A percentile compares a stretch with the other conserved stretches of the same genome.
phyloP scores from a whole-genome alignment of 2,797 vertebrate genomes.

The Enteromius trimaculatus region DNA sequence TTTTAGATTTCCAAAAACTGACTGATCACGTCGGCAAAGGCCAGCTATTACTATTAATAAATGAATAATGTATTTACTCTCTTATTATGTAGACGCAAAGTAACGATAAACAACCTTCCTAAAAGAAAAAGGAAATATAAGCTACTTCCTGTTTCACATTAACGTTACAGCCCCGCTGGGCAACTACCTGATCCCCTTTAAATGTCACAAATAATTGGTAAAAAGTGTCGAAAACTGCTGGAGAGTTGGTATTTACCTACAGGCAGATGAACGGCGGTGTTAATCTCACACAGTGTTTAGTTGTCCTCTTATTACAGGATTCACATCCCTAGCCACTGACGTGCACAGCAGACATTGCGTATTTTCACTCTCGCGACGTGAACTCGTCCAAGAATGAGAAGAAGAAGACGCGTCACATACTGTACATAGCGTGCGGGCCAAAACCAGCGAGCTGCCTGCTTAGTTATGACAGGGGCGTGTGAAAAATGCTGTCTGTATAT shows the following conservation, averaged over 20 bases:
- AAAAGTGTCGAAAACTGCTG: neutral
- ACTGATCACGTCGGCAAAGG: neutral
- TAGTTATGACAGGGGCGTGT: neutral
- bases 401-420: neutral
- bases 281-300: conserved; percentile 5
- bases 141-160: conserved; percentile 34
- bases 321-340: conserved; percentile 16
- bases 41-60: neutral
- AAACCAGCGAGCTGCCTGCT: neutral
- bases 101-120: neutral
- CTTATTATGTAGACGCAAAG: neutral
- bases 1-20: neutral
- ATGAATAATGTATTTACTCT: neutral
- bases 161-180: neutral
- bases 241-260: neutral
- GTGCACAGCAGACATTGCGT: neutral
- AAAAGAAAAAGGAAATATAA: neutral
- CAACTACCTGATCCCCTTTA: neutral
- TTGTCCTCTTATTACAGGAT: neutral
- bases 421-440: neutral
- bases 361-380: neutral
- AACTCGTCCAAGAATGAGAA: too few relatives aligned
- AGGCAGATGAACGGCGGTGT: neutral
- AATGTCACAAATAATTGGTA: neutral
- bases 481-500: neutral